Conservation (phyloP, 1,140 invertebrate genomes). For the Heliothis subflexa region DNA sequence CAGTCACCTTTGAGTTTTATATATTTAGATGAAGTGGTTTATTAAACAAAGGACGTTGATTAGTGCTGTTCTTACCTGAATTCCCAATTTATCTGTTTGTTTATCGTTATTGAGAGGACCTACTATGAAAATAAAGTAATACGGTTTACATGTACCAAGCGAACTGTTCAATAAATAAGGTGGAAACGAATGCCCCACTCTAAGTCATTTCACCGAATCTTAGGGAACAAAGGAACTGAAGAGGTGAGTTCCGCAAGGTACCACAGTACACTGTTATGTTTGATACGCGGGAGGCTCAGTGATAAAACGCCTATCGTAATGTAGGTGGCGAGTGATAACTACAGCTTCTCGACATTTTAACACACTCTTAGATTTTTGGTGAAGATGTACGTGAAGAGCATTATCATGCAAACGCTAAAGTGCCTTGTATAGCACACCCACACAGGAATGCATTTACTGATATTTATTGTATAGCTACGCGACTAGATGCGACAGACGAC, state of each 20-base stretch:
- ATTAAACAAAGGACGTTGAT: constrained; percentile 13
- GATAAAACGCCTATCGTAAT: constrained; percentile 60
- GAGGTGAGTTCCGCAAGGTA: constrained; percentile 41
- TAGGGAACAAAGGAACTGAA: constrained; percentile 51
- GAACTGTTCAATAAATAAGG: constrained; percentile 34
- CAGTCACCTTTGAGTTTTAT: too few species aligned
- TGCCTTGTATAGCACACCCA: not conserved
- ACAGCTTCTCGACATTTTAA: constrained; percentile 49
- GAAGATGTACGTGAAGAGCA: constrained; percentile 14
- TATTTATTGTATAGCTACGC: not conserved
- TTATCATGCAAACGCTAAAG: constrained; percentile 20
- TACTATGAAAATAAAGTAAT: constrained; percentile 27
- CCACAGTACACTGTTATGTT: constrained; percentile 51
- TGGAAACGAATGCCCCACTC: not conserved
- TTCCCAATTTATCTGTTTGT: constrained; percentile 27
- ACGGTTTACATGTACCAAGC: not conserved
- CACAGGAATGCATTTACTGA: not conserved
- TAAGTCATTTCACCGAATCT: constrained; percentile 48
- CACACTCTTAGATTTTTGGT: not conserved
- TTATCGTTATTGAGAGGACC: constrained; percentile 14
- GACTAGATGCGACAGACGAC: constrained; percentile 5
- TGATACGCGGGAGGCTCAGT: constrained; percentile 57
- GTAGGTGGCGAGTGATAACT: constrained; percentile 42
- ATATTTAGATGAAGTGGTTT: constrained; percentile 33
- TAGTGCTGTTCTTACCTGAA: constrained; percentile 9